Base-by-base conservation (phyloP, 1,140 invertebrate species). In the Eupristina koningsbergeri region DNA sequence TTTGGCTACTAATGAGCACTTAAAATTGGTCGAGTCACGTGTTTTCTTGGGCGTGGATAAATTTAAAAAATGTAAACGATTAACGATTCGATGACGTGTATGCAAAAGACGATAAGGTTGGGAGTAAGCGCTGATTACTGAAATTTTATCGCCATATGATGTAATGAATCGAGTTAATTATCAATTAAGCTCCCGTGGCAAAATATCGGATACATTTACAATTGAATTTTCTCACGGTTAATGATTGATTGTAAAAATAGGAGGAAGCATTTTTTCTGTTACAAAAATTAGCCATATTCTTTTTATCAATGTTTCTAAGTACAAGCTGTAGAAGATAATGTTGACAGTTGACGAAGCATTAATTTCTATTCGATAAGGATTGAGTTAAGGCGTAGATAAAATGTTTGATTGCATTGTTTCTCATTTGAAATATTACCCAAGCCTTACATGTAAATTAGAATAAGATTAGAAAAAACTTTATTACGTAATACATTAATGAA, bases 301-400 rank as follows among this genome's bases (percentile, higher is more conserved):
- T 36, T 34, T 67, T 19, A 29, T 36, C 6, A 67, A 67, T 13
- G 22, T 58, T 58, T 26, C 22, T 58, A 7, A 22, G 9, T 39
- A 36, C 64, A 67, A 5, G 64, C 36, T 67, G 64, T n/a, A n/a
- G 64, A 29, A 36, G 64, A 67, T 67, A 67, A 67, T 67, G 36
- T 67, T 67, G 64, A 67, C 64, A 36, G 3, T 11, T 36, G 64
- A 67, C 34, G 64, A 67, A 36, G 31, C 64, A 36, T 67, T 67
- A 67, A 67, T 67, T 67, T 67, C 31, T 67, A 19, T 5, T 36
- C 29, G 64, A 67, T 67, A 67, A 67, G 64, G 22, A 36, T 39
- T 67, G 64, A 36, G 64, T 67, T 39, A 39, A 67, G 64, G 8
- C 31, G 64, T 36, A 67, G 64, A 67, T 67, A 36, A 36, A 34